Evolutionary conservation across 2,113 vertebrate species (phyloP), one percentile per base, ranked within the genome.

Genomic region (Pelusios castaneus): DNA sequence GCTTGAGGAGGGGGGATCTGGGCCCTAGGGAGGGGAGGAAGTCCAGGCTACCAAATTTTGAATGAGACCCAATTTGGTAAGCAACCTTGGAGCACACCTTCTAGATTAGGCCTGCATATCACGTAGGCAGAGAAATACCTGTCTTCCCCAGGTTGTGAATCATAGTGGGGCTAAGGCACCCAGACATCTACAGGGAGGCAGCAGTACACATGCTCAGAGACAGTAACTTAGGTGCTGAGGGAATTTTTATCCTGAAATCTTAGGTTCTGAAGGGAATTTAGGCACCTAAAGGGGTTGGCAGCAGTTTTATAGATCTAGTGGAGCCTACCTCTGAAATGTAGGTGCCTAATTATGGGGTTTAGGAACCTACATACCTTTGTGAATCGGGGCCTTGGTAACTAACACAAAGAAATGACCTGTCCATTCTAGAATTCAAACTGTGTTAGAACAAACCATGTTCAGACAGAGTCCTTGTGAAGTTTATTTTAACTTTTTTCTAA

Each of bases 401-500:
- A 63, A 63, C 31, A 63, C 22, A 73, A 25, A 73, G 19, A 41
- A 73, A 73, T 73, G 70, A 73, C 10, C 38, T 41, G 70, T 70
- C 19, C 21, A 41, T 25, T 41, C 5, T 41, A 11, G 38, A 73
- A 5, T 41, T 73, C 38, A 41, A 73, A 22, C 5, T 41, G 38
- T 22, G 5, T 73, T 41, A 38, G 22, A 75, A 25, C 8, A 55
- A 16, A 79, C 3, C 4, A 0, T 56, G 4, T 52, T 34, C 84
- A 12, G 3, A 2, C 5, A 54, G 13, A 41, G 84, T 38, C 29
- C 45, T 91, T 78, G 19, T n/a, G 82, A 9, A 1, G 10, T 41
- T 19, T 0, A 1, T n/a, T 1, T 0, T 2, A 24, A 38, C 31
- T 16, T 38, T n/a, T 41, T 10, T 85, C 60, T 83, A 22, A 2